Evolutionary conservation across 2,113 vertebrate genomes (phyloP), one percentile per base, ranked within the genome.

Genomic region (Pseudonaja textilis): DNA sequence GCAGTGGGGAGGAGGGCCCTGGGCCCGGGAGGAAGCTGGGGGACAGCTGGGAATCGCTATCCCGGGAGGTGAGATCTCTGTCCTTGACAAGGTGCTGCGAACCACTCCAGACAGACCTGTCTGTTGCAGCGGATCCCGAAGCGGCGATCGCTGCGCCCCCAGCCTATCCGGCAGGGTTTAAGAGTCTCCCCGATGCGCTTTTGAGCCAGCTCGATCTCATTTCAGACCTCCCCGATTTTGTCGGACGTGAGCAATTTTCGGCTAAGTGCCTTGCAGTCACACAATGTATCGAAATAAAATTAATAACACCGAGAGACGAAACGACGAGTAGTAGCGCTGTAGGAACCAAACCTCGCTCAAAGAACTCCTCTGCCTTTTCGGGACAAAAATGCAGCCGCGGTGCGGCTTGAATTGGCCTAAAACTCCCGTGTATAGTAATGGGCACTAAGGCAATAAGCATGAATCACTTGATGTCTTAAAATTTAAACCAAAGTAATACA

Each of bases 41-140:
- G 52, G 12, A 45, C 85, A 2, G 9, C 4, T 5, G 69, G 50
- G 89, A 2, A 26, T 87, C 14, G 16, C 64, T 34, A 39, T 22
- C 11, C 12, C 29, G 42, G 11, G 0, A 56, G 42, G 50, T 34
- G 10, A 3, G 23, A 45, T 14, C 93, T 87, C 23, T 14, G 4
- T 1, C 92, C 93, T 94, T 96, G 25, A 14, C 26, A 86, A 20
- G 74, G 34, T 92, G 54, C 69, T 81, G n/a, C 69, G 6, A 81
- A 81, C 69, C 69, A 81, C 69, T 81, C 69, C 69, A 39, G 69
- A 20, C 74, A 42, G 74, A 81, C 74, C 18, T 93, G 7, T 52
- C 9, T 0, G 3, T 12, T n/a, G 57, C 85, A 11, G 20, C 91
- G 20, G 6, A 59, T 52, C 25, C 88, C 57, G 11, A 54, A 34